Conservation (phyloP, 2,888 invertebrate species). For the Nomada lathburiana region DNA sequence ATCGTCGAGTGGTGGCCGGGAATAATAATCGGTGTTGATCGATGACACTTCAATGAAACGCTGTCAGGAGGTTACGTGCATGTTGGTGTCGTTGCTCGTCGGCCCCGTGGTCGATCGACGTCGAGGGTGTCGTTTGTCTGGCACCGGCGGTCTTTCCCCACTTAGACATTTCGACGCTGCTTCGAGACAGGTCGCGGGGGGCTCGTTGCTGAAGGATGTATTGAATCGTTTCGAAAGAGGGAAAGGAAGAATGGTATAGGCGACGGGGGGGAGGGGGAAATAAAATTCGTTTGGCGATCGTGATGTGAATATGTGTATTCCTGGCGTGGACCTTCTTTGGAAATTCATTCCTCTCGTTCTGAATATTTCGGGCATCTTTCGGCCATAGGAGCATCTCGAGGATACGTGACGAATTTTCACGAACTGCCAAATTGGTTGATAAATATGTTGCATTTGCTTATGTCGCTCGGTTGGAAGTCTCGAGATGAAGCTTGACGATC, state of each 20-base stretch:
- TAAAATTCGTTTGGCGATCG: conserved; percentile 5
- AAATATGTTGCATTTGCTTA: too few species aligned
- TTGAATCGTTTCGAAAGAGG: conserved; percentile 31
- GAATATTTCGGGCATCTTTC: too few species aligned
- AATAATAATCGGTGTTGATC: conserved; percentile 18
- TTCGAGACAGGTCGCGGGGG: conserved; percentile 43
- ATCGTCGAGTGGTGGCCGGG: conserved; percentile 10
- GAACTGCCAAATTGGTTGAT: too few species aligned
- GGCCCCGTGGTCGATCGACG: background rate
- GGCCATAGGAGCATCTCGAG: too few species aligned
- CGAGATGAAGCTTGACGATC: background rate
- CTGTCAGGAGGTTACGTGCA: conserved; percentile 1
- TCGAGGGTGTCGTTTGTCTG: background rate
- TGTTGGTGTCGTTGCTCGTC: conserved; percentile 3
- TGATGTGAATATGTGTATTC: conserved; percentile 23
- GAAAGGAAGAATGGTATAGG: background rate
- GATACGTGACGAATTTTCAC: too few species aligned
- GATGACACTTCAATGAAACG: conserved; percentile 17
- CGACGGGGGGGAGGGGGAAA: too few species aligned
- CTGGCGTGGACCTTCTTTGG: background rate
- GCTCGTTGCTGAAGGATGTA: conserved; percentile 6
- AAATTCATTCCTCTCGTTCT: too few species aligned
- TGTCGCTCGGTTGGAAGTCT: background rate
- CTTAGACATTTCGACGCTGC: conserved; percentile 4
- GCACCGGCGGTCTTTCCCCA: background rate